Conservation (phyloP, 1,140 invertebrate genomes). For the Drosophila suzukii region DNA sequence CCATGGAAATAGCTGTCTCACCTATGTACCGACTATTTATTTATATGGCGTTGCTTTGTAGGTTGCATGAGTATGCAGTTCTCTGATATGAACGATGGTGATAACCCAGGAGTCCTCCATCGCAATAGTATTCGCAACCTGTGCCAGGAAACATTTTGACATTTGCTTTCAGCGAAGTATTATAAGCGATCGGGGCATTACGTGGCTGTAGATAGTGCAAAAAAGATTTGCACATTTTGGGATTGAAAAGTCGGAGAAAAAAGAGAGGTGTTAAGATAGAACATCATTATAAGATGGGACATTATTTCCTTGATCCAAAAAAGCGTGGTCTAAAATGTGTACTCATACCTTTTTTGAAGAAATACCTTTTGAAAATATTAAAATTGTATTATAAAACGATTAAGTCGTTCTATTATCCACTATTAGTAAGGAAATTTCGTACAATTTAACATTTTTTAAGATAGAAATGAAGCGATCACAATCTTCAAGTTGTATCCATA, state of each 20-base stretch:
- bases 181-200: slow-evolving; percentile 16
- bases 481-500: too few relatives aligned
- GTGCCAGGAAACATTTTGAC: slow-evolving; percentile 73
- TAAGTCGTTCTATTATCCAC: too few relatives aligned
- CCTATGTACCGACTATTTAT: slow-evolving; percentile 11
- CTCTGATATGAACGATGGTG: slow-evolving; percentile 42
- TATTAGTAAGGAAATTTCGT: too few relatives aligned
- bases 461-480: too few relatives aligned
- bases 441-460: too few relatives aligned
- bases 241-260: not conserved
- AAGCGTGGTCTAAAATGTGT: too few relatives aligned
- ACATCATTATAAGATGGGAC: not conserved
- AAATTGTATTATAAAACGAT: too few relatives aligned
- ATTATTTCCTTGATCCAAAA: too few relatives aligned
- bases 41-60: slow-evolving; percentile 16
- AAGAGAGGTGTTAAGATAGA: not conserved
- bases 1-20: slow-evolving; percentile 26
- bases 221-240: not conserved
- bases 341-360: too few relatives aligned
- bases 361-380: too few relatives aligned
- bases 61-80: slow-evolving; percentile 32
- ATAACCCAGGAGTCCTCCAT: slow-evolving; percentile 55
- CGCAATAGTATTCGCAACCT: slow-evolving; percentile 55
- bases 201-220: slow-evolving; percentile 16
- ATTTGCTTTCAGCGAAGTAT: slow-evolving; percentile 45